phyloP scores from a whole-genome alignment of 64 coral and sea anemone genomes.

The Actinia tenebrosa region DNA sequence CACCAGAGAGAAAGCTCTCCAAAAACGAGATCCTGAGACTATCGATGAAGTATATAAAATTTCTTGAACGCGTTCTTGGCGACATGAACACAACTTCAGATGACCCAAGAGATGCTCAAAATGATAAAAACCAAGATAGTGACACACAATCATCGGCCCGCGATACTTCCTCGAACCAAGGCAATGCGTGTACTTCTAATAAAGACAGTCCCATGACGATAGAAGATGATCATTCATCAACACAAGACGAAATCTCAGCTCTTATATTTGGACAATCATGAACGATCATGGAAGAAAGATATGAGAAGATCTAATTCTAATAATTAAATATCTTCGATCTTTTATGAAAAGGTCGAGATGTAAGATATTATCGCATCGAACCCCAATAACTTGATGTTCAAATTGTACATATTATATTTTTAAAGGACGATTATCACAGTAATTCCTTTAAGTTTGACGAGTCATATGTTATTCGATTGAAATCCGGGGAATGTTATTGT shows the following conservation, averaged over 20 bases:
- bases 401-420: constrained; percentile 18
- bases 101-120: constrained; percentile 15
- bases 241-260: constrained; percentile 16
- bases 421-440: not conserved
- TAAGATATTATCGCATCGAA: not conserved
- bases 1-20: constrained; percentile 71
- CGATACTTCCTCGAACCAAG: not conserved
- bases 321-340: not conserved
- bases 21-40: constrained; percentile 89
- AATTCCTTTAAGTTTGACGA: not conserved
- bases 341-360: constrained; percentile 11
- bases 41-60: constrained; percentile 84
- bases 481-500: not conserved
- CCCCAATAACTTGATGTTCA: constrained; percentile 8
- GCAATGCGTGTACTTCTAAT: not conserved
- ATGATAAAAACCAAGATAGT: constrained; percentile 13
- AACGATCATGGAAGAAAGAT: not conserved
- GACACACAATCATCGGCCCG: not conserved
- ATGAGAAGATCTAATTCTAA: not conserved
- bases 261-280: constrained; percentile 22
- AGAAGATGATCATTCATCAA: not conserved
- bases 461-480: not conserved
- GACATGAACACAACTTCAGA: constrained; percentile 41
- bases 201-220: not conserved
- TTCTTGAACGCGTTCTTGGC: constrained; percentile 56